Percentiles rank a stretch among this genome's conserved stretches.
Evolutionary conservation across 2,797 vertebrate genomes (phyloP).

Genomic region (Jordanella pulchra): DNA sequence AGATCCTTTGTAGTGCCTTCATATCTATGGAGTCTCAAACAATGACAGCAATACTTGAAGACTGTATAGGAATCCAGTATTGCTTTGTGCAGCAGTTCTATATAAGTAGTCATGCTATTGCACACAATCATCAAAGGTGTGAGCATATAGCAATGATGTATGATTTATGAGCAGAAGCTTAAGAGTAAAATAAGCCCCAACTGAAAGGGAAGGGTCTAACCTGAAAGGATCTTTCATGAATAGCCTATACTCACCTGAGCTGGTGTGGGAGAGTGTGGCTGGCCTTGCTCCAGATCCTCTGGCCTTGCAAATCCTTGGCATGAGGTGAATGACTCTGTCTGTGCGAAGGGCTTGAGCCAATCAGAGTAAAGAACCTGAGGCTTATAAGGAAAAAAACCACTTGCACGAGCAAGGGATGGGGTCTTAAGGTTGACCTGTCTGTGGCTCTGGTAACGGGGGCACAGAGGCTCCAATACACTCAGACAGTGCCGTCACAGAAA

Average conservation of each 20-base stretch:
- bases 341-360: slow-evolving; percentile 48
- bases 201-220: slow-evolving; percentile 21
- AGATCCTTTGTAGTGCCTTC: not conserved
- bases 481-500: slow-evolving; percentile 11
- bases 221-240: slow-evolving; percentile 47
- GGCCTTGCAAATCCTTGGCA: slow-evolving; percentile 66
- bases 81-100: not conserved
- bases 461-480: slow-evolving; percentile 14
- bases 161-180: not conserved
- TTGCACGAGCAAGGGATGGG: slow-evolving; percentile 45
- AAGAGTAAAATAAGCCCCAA: slow-evolving; percentile 24
- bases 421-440: slow-evolving; percentile 43
- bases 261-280: slow-evolving; percentile 27
- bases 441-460: slow-evolving; percentile 26
- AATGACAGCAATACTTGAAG: not conserved
- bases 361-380: slow-evolving; percentile 31
- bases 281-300: slow-evolving; percentile 42
- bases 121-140: not conserved
- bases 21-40: not conserved
- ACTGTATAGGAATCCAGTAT: not conserved
- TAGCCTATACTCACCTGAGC: slow-evolving; percentile 64
- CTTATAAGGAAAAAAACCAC: slow-evolving; percentile 34
- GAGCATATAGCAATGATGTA: slow-evolving; percentile 13
- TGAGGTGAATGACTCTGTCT: slow-evolving; percentile 78
- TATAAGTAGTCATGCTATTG: not conserved